phyloP scores from a whole-genome alignment of 2,797 vertebrate species.

The Hydrocynus forskahlii region DNA sequence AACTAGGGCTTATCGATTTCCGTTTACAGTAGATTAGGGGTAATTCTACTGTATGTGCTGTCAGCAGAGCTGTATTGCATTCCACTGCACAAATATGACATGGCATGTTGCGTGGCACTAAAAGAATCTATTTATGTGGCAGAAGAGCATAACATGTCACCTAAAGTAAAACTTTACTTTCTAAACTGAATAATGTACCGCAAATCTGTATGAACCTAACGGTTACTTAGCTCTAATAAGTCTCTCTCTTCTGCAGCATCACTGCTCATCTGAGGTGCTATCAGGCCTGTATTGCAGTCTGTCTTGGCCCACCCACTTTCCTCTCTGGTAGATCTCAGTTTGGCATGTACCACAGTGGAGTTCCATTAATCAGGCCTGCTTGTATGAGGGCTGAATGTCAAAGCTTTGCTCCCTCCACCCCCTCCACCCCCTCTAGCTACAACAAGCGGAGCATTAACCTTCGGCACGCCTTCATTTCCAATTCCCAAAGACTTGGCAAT shows the following conservation, averaged over 20 bases:
- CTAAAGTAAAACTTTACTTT: background rate
- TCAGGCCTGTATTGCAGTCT: constrained; percentile 29
- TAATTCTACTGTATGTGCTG: background rate
- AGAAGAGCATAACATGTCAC: background rate
- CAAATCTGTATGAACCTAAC: background rate
- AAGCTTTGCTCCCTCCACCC: constrained; percentile 55
- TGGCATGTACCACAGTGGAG: constrained; percentile 62
- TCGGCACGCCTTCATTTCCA: constrained; percentile 58
- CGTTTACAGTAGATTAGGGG: background rate
- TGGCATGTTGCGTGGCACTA: background rate
- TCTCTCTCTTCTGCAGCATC: constrained; percentile 45
- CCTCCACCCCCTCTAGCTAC: constrained; percentile 27
- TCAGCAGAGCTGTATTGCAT: background rate
- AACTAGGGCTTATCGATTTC: background rate
- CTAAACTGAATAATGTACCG: background rate
- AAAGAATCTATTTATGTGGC: background rate
- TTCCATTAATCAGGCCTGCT: constrained; percentile 72
- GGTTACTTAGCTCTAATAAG: background rate
- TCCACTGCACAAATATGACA: background rate
- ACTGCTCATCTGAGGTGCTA: background rate
- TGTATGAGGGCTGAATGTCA: constrained; percentile 68
- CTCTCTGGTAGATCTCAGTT: constrained; percentile 52
- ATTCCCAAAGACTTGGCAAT: constrained; percentile 68
- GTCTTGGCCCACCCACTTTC: constrained; percentile 21
- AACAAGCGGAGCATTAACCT: constrained; percentile 73